Conservation (phyloP, 2,888 invertebrate species). For the Ornithoptera priamus region DNA sequence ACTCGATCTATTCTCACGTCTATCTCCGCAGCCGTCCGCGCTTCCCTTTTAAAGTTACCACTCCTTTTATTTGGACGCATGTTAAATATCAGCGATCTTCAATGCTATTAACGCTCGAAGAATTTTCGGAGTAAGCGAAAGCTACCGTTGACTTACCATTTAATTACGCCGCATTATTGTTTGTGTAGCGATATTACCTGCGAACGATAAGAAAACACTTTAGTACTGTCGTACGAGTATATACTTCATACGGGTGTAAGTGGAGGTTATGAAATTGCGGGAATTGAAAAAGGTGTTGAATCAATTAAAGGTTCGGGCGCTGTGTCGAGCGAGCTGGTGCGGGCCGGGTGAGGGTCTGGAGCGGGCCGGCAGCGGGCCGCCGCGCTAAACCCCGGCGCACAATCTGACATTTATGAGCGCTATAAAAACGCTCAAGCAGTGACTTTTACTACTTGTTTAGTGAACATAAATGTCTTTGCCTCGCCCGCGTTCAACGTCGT, state of each 20-base stretch:
- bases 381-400: constrained; percentile 73
- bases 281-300: constrained; percentile 57
- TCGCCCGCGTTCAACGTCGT: constrained; percentile 76
- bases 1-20: constrained; percentile 73
- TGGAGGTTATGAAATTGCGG: constrained; percentile 44
- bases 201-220: constrained; percentile 51
- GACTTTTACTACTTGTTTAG: constrained; percentile 82
- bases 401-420: constrained; percentile 81
- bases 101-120: constrained; percentile 32
- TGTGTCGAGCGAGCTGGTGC: constrained; percentile 31
- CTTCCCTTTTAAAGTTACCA: constrained; percentile 58
- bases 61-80: constrained; percentile 57
- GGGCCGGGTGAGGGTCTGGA: constrained; percentile 33
- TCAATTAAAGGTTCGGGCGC: constrained; percentile 60
- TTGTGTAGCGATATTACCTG: constrained; percentile 64
- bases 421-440: constrained; percentile 81
- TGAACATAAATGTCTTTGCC: constrained; percentile 82
- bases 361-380: constrained; percentile 37
- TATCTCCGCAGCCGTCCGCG: constrained; percentile 47
- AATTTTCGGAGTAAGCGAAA: constrained; percentile 30
- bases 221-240: constrained; percentile 46
- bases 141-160: constrained; percentile 53
- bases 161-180: constrained; percentile 49
- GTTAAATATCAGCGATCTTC: constrained; percentile 44
- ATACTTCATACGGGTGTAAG: constrained; percentile 45